Evolutionary conservation across 2,113 vertebrate species (phyloP).

Genomic region (Paralichthys olivaceus): DNA sequence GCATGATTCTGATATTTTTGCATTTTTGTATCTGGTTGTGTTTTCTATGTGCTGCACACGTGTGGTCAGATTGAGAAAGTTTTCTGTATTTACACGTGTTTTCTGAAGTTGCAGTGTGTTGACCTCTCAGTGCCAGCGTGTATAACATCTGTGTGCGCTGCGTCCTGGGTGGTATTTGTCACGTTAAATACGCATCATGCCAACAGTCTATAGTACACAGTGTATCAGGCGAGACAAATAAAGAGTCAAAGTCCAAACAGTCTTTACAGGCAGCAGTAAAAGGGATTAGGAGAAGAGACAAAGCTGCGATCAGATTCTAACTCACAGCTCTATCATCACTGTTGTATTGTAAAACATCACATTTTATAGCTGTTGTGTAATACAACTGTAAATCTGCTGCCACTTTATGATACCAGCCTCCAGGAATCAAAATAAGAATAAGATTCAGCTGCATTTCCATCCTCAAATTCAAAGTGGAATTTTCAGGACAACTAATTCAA

Average conservation of each 20-base stretch:
- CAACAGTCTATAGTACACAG: not conserved
- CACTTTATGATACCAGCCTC: not conserved
- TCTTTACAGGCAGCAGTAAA: slow-evolving; percentile 44
- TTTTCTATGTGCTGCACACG: no score
- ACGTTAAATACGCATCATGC: not conserved
- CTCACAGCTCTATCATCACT: not conserved
- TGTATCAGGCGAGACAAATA: not conserved
- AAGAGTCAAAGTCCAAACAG: slow-evolving; percentile 53
- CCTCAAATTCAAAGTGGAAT: not conserved
- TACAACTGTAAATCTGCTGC: slow-evolving; percentile 2
- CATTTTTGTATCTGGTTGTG: no score
- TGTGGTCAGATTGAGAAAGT: no score
- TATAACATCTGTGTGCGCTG: not conserved
- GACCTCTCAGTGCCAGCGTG: not conserved
- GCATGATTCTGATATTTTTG: no score
- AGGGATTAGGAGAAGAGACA: slow-evolving; percentile 3
- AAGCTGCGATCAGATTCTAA: not conserved
- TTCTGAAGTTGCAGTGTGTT: no score
- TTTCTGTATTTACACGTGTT: no score
- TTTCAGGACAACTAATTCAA: no score
- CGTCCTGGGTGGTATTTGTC: not conserved
- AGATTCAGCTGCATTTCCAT: not conserved
- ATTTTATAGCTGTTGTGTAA: slow-evolving; percentile 18
- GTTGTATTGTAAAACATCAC: not conserved
- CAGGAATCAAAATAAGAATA: not conserved